Evolutionary conservation across 2,888 invertebrate species (phyloP), one percentile per base, ranked within the genome.

Genomic region (Leptinotarsa juncta): DNA sequence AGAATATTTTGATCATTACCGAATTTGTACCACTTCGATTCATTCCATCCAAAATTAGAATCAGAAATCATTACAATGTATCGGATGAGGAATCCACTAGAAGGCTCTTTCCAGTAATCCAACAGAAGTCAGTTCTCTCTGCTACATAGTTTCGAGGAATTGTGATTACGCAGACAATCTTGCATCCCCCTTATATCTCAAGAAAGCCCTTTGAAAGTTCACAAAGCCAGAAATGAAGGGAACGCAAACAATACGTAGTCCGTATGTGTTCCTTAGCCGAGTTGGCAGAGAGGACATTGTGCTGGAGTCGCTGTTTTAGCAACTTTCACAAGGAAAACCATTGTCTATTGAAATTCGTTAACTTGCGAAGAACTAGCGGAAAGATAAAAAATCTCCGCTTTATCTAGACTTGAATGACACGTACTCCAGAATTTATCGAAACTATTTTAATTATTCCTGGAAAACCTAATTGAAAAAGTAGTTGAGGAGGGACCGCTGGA

Each of bases 231-330:
- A 80, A 82, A 85, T 83, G 85, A 84, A 84, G 83, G 82, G 82
- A 84, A 84, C 80, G 83, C 84, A 85, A 85, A 85, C 85, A 85
- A 85, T 85, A 85, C 83, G 83, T 84, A 84, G 84, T 85, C 83
- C 20, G 48, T 26, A 55, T 71, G 55, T 71, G 71, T 65, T 4
- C 23, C 65, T n/a, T 85, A 85, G 85, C 85, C 80, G 81, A 82
- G 80, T 81, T 77, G 81, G 80, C 66, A 74, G 77, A 77, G 80
- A 70, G 67, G 71, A 81, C 80, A 82, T 82, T 79, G 79, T 78
- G 75, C 76, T 73, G 77, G 78, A 75, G 76, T 78, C 79, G 82
- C 81, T 80, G 81, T 83, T 83, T 82, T 79, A 78, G 78, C 77
- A 83, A 83, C 82, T 83, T 83, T 81, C 80, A 81, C 82, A 82